phyloP scores from a whole-genome alignment of 2,113 vertebrate species.

The Eubucco bourcierii region DNA sequence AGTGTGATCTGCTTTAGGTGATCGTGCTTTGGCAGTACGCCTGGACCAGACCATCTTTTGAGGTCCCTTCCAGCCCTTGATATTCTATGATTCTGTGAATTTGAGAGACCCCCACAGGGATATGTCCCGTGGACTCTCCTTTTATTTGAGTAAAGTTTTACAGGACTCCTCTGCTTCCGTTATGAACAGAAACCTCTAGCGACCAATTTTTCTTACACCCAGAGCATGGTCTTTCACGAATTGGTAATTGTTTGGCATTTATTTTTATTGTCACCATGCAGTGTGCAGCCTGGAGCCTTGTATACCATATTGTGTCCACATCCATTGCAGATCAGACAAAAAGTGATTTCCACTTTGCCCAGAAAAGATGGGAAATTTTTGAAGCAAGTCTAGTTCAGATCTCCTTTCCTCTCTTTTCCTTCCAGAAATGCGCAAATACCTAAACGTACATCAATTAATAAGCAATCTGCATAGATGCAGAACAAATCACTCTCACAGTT shows the following conservation, averaged over 20 bases:
- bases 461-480: not conserved
- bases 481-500: not conserved
- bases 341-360: not conserved
- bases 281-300: not conserved
- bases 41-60: too few species aligned
- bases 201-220: too few species aligned
- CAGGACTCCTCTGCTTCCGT: too few species aligned
- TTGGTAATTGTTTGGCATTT: not conserved
- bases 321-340: not conserved
- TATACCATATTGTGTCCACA: fast-evolving
- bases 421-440: not conserved
- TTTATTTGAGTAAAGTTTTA: too few species aligned
- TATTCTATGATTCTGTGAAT: too few species aligned
- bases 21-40: too few species aligned
- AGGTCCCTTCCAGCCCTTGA: too few species aligned
- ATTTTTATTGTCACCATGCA: not conserved
- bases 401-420: not conserved
- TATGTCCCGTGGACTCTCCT: too few species aligned
- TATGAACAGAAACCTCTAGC: too few species aligned
- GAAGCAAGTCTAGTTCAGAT: not conserved
- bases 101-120: too few species aligned
- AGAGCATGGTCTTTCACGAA: not conserved
- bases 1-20: too few species aligned
- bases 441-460: not conserved
- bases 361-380: not conserved